These are phyloP conservation scores for Datnioides undecimradiatus DNA, from an alignment of 2,113 vertebrate genomes.

Conservation along the genomic window DNA sequence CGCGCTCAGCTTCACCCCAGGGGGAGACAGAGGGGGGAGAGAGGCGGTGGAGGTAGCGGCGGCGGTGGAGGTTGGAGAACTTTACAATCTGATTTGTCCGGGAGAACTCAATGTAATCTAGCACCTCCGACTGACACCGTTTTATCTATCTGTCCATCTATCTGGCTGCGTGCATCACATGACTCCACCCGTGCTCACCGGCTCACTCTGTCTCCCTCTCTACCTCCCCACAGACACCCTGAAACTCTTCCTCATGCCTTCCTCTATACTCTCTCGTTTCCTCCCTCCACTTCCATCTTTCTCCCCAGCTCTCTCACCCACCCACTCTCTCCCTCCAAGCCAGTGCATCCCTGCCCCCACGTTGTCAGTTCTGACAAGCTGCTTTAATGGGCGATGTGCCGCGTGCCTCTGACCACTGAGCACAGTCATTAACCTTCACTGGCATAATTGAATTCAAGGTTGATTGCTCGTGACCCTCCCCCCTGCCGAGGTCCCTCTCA, in stretches of 20 bases:
- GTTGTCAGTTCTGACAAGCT: constrained; percentile 93
- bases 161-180: constrained; percentile 65
- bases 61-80: constrained; percentile 58
- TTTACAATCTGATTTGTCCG: constrained; percentile 88
- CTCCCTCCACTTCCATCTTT: constrained; percentile 49
- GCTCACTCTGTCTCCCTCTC: constrained; percentile 21
- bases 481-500: constrained; percentile 88
- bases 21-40: constrained; percentile 59
- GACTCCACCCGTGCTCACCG: constrained; percentile 61
- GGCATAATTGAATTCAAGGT: constrained; percentile 99
- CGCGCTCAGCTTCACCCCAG: constrained; percentile 72
- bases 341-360: constrained; percentile 80
- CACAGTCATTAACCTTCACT: constrained; percentile 99
- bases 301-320: constrained; percentile 44
- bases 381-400: constrained; percentile 94
- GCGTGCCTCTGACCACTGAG: constrained; percentile 95
- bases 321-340: constrained; percentile 54
- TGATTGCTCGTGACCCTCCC: constrained; percentile 99
- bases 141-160: constrained; percentile 86
- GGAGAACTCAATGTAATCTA: constrained; percentile 88
- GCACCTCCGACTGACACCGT: constrained; percentile 87
- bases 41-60: background rate
- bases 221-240: constrained; percentile 16
- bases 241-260: constrained; percentile 43
- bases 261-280: constrained; percentile 55